These are phyloP conservation scores for Nomada fucata DNA, from an alignment of 2,888 invertebrate species.

Conservation along the genomic window DNA sequence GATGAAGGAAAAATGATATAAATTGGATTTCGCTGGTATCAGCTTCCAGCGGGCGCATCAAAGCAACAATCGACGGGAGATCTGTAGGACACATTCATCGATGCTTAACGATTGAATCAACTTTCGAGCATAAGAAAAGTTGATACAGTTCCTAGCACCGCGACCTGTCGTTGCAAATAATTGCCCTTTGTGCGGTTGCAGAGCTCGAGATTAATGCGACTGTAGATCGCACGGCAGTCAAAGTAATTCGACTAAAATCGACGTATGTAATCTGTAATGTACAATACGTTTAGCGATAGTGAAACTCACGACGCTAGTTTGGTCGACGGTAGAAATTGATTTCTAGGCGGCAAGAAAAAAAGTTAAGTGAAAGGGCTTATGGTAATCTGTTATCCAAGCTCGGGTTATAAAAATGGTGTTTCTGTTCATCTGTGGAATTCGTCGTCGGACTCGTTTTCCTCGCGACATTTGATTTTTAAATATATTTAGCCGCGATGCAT, in stretches of 20 bases:
- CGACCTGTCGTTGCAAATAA: background rate
- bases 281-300: conserved; percentile 23
- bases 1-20: conserved; percentile 7
- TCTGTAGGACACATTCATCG: background rate
- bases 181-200: background rate
- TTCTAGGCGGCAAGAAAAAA: background rate
- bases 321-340: background rate
- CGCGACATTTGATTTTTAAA: background rate
- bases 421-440: conserved; percentile 13
- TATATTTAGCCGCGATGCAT: background rate
- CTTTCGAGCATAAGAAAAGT: background rate
- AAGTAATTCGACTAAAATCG: conserved; percentile 16
- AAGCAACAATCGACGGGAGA: background rate
- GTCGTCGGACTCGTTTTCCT: background rate
- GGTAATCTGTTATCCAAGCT: conserved; percentile 43
- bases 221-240: background rate
- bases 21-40: background rate
- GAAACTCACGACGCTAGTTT: conserved; percentile 13
- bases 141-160: background rate
- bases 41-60: background rate
- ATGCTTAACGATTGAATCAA: background rate
- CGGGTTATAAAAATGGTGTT: conserved; percentile 29
- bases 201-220: background rate
- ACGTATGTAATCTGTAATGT: conserved; percentile 23
- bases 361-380: conserved; percentile 29